Conservation (phyloP, 2,888 invertebrate genomes). For the Plebejus anna region DNA sequence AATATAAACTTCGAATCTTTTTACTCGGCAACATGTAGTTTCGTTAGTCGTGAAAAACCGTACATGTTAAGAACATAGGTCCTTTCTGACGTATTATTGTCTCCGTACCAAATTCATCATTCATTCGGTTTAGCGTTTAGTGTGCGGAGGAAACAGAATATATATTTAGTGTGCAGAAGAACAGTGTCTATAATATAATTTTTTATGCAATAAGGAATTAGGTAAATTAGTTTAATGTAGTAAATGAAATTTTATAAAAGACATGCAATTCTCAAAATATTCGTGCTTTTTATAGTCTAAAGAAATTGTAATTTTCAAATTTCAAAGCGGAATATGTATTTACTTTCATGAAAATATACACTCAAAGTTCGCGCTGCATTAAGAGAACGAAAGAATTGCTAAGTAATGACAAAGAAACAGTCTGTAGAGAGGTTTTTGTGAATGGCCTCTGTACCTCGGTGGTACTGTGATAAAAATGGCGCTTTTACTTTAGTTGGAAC, state of each 20-base stretch:
- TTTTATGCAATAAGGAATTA: too few species aligned
- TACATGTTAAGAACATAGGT: too few species aligned
- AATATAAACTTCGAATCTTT: slow-evolving; percentile 1
- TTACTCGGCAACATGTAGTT: too few species aligned
- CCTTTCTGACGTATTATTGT: too few species aligned
- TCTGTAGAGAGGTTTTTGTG: slow-evolving; percentile 35
- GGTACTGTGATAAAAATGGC: slow-evolving; percentile 31
- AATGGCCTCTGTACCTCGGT: slow-evolving; percentile 18
- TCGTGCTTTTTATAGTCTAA: not conserved
- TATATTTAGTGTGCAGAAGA: too few species aligned
- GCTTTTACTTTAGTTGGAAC: not conserved
- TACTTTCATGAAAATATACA: slow-evolving; percentile 10
- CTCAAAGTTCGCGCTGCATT: not conserved
- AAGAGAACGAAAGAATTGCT: slow-evolving; percentile 36
- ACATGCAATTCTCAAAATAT: not conserved
- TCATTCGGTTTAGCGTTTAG: too few species aligned
- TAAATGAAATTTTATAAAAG: not conserved
- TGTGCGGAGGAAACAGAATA: too few species aligned
- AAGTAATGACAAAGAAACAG: slow-evolving; percentile 38
- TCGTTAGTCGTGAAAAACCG: not conserved
- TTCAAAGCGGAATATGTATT: not conserved
- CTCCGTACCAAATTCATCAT: too few species aligned
- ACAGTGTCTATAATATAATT: too few species aligned
- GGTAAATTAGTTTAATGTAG: too few species aligned
- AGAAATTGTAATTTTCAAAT: not conserved